phyloP scores from a whole-genome alignment of 2,113 vertebrate genomes.

The Campylomormyrus tamandua region DNA sequence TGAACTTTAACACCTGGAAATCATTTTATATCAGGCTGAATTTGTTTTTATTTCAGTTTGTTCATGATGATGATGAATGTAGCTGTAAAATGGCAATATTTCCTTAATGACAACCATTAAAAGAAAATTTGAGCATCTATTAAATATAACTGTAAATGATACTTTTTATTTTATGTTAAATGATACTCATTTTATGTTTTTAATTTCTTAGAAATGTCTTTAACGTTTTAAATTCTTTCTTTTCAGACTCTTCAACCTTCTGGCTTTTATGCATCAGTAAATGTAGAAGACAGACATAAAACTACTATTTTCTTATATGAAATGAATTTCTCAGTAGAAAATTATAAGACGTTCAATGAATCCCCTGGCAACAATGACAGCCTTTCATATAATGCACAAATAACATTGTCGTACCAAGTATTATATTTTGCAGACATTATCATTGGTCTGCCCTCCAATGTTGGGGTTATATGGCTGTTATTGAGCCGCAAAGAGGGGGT shows the following conservation, averaged over 20 bases:
- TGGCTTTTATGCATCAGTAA: not conserved
- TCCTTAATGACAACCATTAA: not conserved
- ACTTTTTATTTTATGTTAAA: too few relatives aligned
- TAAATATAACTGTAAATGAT: not conserved
- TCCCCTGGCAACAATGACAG: not conserved
- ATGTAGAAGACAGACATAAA: not conserved
- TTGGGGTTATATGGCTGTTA: not conserved
- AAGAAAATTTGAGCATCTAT: not conserved
- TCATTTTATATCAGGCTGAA: not conserved
- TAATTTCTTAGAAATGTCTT: not conserved
- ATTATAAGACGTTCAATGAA: not conserved
- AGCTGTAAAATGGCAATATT: not conserved
- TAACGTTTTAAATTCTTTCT: not conserved
- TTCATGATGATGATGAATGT: not conserved
- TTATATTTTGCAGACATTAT: not conserved
- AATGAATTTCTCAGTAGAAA: not conserved
- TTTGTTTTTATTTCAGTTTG: not conserved
- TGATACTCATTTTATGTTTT: not conserved
- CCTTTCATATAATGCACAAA: not conserved
- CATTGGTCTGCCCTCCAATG: not conserved
- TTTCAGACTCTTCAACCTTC: not conserved
- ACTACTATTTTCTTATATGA: not conserved
- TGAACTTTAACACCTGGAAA: not conserved
- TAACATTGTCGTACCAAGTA: not conserved
- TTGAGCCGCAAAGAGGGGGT: not conserved